Evolutionary conservation across 1,140 invertebrate genomes (phyloP).

Genomic region (Panagrolaimus sp.): DNA sequence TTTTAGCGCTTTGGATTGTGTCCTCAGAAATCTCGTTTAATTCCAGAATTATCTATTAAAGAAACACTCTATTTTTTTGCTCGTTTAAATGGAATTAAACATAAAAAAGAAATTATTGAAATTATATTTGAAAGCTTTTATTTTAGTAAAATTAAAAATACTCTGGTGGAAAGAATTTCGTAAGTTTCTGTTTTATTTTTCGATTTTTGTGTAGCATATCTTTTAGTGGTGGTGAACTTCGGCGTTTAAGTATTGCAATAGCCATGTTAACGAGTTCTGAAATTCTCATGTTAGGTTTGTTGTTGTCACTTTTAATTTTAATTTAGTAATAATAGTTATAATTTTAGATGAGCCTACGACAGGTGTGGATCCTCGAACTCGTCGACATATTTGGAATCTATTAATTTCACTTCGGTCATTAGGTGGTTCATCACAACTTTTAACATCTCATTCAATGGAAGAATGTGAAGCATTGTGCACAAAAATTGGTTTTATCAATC

Average conservation of each 20-base stretch:
- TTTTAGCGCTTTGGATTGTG: neutral
- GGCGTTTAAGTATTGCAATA: neutral
- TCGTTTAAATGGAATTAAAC: neutral
- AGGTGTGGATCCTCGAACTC: conserved; percentile 63
- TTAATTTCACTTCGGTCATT: conserved; percentile 31
- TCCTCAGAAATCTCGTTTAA: neutral
- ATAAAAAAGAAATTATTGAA: neutral
- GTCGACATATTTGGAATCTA: conserved; percentile 62
- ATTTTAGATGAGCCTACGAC: conserved; percentile 64
- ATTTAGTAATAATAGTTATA: too few species aligned
- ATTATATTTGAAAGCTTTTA: neutral
- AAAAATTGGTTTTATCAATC: neutral
- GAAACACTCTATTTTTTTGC: neutral
- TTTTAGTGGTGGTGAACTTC: conserved; percentile 54
- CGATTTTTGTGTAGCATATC: neutral
- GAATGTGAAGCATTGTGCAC: conserved; percentile 80
- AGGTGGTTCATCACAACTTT: conserved; percentile 20
- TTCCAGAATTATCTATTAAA: neutral
- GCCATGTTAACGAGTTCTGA: neutral
- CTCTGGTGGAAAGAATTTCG: neutral
- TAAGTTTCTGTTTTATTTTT: neutral
- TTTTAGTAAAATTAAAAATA: neutral
- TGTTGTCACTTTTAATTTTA: too few species aligned
- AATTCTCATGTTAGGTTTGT: conserved; percentile 42
- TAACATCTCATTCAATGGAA: conserved; percentile 65